Base-by-base conservation (phyloP, 2,888 invertebrate species). In the Zele albiditarsus region DNA sequence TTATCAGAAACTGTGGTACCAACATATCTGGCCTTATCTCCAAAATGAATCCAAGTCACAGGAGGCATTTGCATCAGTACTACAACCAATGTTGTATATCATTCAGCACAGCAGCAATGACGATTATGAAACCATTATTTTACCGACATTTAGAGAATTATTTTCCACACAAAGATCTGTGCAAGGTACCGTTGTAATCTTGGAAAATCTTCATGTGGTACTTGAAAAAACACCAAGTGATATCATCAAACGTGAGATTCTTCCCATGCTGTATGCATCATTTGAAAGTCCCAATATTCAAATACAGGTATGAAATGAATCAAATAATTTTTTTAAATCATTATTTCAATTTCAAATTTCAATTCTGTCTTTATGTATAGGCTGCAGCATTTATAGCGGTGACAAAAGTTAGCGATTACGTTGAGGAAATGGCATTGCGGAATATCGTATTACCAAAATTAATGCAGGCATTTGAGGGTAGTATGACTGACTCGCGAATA, bases 1-100 rank as follows among this genome's bases (percentile, higher is more conserved):
- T 6, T n/a, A 20, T 53, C 20, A 98, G 98, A 98, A 98, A 95
- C 91, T 98, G 70, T 95, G 97, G 93, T 98, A 97, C 92, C 96
- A 96, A 89, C 96, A 96, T 89, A 94, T 98, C 67, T 97, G 98
- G 95, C 97, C 97, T 46, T 94, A 94, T 82, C 91, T 98, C 77
- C 94, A 95, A 86, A 92, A 94, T 81, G 98, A 98, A 89, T 93
- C 97, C 90, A 93, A 93, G 84, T 93, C 94, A 28, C 94, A 95
- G 78, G 97, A 98, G 86, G 96, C 97, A 25, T 91, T 98, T 79
- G 95, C 96, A 0, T 94, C 96, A 0, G 96, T 95, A 10, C 90
- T 97, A 62, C 94, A 95, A 83, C 95, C 97, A 1, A 94, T 97
- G 78, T 91, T 97, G 81, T 94, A 94, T 89, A 92, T 97, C 80